Evolutionary conservation across 2,797 vertebrate genomes (phyloP), one percentile per base, ranked within the genome.

Genomic region (Acanthurus leucopareius): DNA sequence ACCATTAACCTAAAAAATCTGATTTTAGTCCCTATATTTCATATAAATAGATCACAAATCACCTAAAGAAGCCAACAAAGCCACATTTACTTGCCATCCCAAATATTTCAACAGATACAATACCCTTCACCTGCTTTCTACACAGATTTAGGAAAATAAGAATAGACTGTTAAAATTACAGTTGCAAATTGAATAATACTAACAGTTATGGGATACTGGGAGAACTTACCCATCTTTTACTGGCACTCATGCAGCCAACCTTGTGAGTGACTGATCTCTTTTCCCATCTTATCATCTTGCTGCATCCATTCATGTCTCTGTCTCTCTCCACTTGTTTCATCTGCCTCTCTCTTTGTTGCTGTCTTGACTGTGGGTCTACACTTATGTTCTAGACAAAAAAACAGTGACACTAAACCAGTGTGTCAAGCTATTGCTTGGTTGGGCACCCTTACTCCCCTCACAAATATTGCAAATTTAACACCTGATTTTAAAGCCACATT

Each of bases 271-370:
- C 14, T 44, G 42, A 14, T 28, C 58, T 64, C 38, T 48, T 40
- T 44, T 40, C 16, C 22, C 10, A 1, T 17, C 13, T 32, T 10
- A n/a, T 38, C 47, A 28, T 64, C n/a, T 42, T 19, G 15, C 16
- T 60, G 60, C 28, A 5, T 38, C 19, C 2, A 0, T n/a, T 10
- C 44, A 42, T n/a, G 28, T 56, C n/a, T 58, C 22, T 57, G 40
- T 65, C 54, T 59, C 13, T 19, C 57, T 67, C 44, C 57, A 14
- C 25, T 59, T 17, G n/a, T 35, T 28, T 54, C 38, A n/a, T 44
- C 38, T 20, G 5, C 10, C 35, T 44, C 4, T 13, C 3, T n/a
- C 10, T 40, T 5, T 42, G 2, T 15, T 40, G 52, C 53, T 20
- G 22, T 64, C 28, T 38, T 45, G 32, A 35, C 32, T 35, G 32